A percentile compares a stretch with the other conserved stretches of the same genome.
Evolutionary conservation across 2,888 invertebrate species (phyloP).

Genomic region (Pollenia labialis): DNA sequence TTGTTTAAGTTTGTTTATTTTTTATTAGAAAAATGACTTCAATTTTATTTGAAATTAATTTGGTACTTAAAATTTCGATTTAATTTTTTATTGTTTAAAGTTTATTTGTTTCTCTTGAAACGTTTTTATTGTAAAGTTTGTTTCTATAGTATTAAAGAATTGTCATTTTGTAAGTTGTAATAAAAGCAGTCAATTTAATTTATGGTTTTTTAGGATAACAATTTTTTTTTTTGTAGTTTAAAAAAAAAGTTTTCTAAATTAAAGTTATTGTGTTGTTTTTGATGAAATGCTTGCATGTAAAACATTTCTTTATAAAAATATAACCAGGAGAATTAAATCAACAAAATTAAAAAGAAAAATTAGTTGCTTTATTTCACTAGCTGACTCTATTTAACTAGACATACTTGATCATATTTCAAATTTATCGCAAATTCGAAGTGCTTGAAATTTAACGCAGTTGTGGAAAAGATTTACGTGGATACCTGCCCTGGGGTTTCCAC

Average conservation of each 20-base stretch:
- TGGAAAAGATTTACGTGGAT: too few relatives aligned
- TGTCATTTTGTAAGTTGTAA: not conserved
- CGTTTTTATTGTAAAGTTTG: not conserved
- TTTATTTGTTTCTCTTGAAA: slow-evolving; percentile 23
- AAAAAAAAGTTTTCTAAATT: not conserved
- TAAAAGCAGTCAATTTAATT: slow-evolving; percentile 23
- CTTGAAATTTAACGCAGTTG: too few relatives aligned
- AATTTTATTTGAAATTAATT: slow-evolving; percentile 61
- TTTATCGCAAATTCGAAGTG: too few relatives aligned
- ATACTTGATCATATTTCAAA: too few relatives aligned
- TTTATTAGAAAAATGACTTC: slow-evolving; percentile 38
- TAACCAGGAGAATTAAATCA: too few relatives aligned
- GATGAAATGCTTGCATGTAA: too few relatives aligned
- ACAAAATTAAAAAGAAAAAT: too few relatives aligned
- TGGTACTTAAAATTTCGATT: slow-evolving; percentile 36
- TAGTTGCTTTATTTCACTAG: too few relatives aligned
- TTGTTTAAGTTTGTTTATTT: not conserved
- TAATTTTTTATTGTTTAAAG: slow-evolving; percentile 5
- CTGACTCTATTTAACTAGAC: too few relatives aligned
- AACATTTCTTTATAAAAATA: too few relatives aligned
- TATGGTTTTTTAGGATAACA: not conserved
- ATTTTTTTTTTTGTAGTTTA: not conserved
- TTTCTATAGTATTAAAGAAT: not conserved
- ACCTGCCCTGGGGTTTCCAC: too few relatives aligned
- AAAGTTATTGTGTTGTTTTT: not conserved